phyloP scores from a whole-genome alignment of 1,140 invertebrate genomes.

The Camponotus vicinus region DNA sequence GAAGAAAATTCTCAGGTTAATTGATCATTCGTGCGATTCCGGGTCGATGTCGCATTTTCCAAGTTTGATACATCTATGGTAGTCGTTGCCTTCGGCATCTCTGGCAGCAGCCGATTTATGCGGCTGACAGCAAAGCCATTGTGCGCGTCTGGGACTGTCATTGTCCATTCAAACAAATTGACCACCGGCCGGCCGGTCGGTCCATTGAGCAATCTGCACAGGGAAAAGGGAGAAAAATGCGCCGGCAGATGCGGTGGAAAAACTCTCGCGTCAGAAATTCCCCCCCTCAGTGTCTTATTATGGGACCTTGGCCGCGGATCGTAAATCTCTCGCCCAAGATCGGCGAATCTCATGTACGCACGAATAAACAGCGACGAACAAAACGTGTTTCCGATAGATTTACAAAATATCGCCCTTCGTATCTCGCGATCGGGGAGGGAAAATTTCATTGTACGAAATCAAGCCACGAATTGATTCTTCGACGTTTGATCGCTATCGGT shows the following conservation, averaged over 20 bases:
- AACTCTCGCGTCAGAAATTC: conserved; percentile 49
- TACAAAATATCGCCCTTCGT: conserved; percentile 48
- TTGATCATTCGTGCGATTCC: conserved; percentile 34
- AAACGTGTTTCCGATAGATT: conserved; percentile 40
- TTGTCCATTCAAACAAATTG: conserved; percentile 81
- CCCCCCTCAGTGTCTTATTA: conserved; percentile 41
- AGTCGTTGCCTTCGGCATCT: conserved; percentile 70
- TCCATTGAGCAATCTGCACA: conserved; percentile 78
- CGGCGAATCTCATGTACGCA: conserved; percentile 32
- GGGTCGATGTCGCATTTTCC: conserved; percentile 45
- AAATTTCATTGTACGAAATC: background rate
- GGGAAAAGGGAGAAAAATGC: conserved; percentile 76
- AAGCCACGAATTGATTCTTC: background rate
- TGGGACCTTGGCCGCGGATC: conserved; percentile 30
- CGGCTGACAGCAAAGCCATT: conserved; percentile 73
- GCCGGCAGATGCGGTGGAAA: conserved; percentile 73
- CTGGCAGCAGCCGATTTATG: conserved; percentile 79
- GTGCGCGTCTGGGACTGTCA: conserved; percentile 69
- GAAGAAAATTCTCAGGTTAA: background rate
- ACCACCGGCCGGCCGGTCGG: conserved; percentile 73
- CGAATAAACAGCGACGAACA: conserved; percentile 39
- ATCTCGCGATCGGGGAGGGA: background rate
- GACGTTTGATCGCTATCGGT: background rate
- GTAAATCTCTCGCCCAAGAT: conserved; percentile 39
- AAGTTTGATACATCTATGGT: conserved; percentile 9